Percentiles rank a stretch among this genome's conserved stretches.
These are phyloP conservation scores for Numenius arquata DNA, from an alignment of 2,113 vertebrate species.

Conservation along the genomic window DNA sequence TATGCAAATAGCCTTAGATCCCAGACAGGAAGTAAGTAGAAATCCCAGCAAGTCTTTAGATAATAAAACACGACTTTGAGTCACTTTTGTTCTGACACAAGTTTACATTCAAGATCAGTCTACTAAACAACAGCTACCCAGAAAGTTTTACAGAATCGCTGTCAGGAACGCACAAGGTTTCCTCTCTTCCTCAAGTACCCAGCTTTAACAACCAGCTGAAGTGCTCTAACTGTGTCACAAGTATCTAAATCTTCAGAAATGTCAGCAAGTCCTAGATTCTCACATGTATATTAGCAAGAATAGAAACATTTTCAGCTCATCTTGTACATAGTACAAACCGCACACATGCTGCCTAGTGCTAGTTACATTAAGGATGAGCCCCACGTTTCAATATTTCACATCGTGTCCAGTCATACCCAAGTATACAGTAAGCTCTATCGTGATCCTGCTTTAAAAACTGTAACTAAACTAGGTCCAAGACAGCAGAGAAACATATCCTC, in stretches of 20 bases:
- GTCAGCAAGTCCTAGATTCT: background rate
- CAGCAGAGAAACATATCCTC: background rate
- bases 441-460: background rate
- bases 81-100: background rate
- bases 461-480: background rate
- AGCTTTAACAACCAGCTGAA: background rate
- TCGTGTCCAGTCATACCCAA: background rate
- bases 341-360: background rate
- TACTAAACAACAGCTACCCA: background rate
- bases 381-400: background rate
- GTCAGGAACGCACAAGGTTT: background rate
- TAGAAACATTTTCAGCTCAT: background rate
- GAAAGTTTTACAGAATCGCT: background rate
- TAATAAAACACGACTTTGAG: background rate
- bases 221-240: background rate
- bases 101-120: background rate
- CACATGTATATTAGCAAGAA: background rate
- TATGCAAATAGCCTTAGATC: background rate
- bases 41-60: background rate
- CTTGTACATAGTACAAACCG: background rate
- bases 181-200: background rate
- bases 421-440: accelerated
- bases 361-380: background rate
- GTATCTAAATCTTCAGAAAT: background rate
- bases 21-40: background rate